A percentile compares a stretch with the other conserved stretches of the same genome.
phyloP scores from a whole-genome alignment of 2,888 invertebrate species.

The Lordiphosa andalusiaca region DNA sequence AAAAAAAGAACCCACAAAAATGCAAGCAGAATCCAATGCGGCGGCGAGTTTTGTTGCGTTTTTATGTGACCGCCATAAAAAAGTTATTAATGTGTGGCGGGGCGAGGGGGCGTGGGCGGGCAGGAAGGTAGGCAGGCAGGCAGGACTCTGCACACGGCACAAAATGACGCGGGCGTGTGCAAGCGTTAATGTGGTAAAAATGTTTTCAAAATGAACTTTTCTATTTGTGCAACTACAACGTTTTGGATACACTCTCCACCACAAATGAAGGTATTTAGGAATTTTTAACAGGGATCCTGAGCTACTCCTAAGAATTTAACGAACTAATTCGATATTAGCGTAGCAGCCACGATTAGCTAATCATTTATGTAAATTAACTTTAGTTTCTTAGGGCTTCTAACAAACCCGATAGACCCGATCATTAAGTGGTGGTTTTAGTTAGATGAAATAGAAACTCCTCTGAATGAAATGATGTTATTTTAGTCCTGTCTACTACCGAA shows the following conservation, averaged over 20 bases:
- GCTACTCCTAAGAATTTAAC: no score
- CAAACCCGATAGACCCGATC: no score
- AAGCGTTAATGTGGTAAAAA: slow-evolving; percentile 74
- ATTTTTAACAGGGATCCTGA: no score
- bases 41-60: slow-evolving; percentile 62
- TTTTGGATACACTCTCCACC: background rate
- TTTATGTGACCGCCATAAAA: slow-evolving; percentile 68
- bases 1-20: background rate
- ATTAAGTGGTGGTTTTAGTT: no score
- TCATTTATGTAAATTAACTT: no score
- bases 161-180: slow-evolving; percentile 70
- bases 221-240: slow-evolving; percentile 19
- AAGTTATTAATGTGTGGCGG: slow-evolving; percentile 63
- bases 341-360: no score
- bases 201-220: slow-evolving; percentile 56
- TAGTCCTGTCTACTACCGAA: no score
- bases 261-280: background rate
- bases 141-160: slow-evolving; percentile 31
- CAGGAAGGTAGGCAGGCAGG: slow-evolving; percentile 8
- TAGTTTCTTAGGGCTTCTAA: no score
- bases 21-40: slow-evolving; percentile 29
- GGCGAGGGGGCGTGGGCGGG: background rate
- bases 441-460: no score
- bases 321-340: no score
- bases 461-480: no score